Conservation (phyloP, 2,797 vertebrate genomes). For the Falco peregrinus region DNA sequence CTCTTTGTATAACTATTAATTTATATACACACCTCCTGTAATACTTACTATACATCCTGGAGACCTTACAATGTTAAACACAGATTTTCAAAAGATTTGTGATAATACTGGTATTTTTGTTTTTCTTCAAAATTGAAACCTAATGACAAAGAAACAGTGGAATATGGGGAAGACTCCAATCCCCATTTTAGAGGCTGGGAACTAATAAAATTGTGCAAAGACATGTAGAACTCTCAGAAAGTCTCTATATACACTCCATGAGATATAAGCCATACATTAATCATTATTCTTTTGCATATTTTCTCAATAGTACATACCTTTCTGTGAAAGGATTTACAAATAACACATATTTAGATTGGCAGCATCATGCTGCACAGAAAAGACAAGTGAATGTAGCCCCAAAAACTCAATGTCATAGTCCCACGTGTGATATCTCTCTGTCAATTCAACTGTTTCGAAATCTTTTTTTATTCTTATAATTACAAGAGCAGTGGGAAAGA, state of each 20-base stretch:
- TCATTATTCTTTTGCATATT: not conserved
- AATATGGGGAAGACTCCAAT: not conserved
- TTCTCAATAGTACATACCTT: not conserved
- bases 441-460: not conserved
- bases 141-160: not conserved
- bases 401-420: not conserved
- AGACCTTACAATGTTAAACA: not conserved
- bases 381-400: not conserved
- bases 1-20: not conserved
- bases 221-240: not conserved
- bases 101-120: not conserved
- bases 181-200: not conserved
- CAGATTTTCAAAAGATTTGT: not conserved
- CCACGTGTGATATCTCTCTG: not conserved
- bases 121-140: not conserved
- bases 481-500: not conserved
- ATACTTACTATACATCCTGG: not conserved
- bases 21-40: not conserved
- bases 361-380: not conserved
- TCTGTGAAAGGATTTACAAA: not conserved
- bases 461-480: not conserved
- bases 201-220: not conserved
- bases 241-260: too few species aligned
- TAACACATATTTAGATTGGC: not conserved
- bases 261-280: not conserved